Evolutionary conservation across 2,113 vertebrate genomes (phyloP).

Genomic region (Acrocephalus arundinaceus): DNA sequence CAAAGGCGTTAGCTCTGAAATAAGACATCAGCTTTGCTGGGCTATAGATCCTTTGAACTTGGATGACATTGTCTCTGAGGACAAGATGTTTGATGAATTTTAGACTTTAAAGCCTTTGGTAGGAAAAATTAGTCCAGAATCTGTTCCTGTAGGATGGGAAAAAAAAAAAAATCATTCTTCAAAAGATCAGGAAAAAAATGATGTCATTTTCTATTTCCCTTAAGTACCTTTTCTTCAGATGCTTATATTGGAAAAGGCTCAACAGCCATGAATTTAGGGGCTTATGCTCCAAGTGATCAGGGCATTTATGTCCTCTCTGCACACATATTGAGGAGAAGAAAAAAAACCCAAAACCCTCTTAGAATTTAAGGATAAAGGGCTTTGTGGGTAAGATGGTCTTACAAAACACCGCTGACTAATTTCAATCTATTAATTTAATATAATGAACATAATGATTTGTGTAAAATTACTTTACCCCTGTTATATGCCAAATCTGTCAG

Average conservation of each 20-base stretch:
- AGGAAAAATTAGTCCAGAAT: slow-evolving; percentile 77
- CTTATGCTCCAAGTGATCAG: slow-evolving; percentile 62
- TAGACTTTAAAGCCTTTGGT: slow-evolving; percentile 76
- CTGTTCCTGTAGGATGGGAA: slow-evolving; percentile 60
- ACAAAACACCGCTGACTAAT: slow-evolving; percentile 21
- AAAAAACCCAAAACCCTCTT: neutral
- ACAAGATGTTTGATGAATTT: slow-evolving; percentile 78
- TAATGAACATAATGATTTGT: slow-evolving; percentile 46
- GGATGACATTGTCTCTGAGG: slow-evolving; percentile 79
- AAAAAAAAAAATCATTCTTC: slow-evolving; percentile 58
- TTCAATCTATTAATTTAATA: slow-evolving; percentile 53
- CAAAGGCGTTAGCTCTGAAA: slow-evolving; percentile 69
- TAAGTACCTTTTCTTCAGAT: slow-evolving; percentile 66
- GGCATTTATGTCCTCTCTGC: slow-evolving; percentile 31
- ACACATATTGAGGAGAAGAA: slow-evolving; percentile 32
- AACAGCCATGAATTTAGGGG: slow-evolving; percentile 68
- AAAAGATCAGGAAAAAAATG: slow-evolving; percentile 67
- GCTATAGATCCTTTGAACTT: slow-evolving; percentile 78
- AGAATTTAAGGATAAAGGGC: slow-evolving; percentile 30
- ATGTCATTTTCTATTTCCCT: slow-evolving; percentile 77
- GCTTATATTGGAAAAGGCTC: slow-evolving; percentile 71
- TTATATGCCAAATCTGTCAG: slow-evolving; percentile 47
- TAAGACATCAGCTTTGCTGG: slow-evolving; percentile 74
- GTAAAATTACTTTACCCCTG: slow-evolving; percentile 35
- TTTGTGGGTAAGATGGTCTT: slow-evolving; percentile 27